Base-by-base conservation (phyloP, 1,140 invertebrate genomes). In the Drosophila lowei region DNA sequence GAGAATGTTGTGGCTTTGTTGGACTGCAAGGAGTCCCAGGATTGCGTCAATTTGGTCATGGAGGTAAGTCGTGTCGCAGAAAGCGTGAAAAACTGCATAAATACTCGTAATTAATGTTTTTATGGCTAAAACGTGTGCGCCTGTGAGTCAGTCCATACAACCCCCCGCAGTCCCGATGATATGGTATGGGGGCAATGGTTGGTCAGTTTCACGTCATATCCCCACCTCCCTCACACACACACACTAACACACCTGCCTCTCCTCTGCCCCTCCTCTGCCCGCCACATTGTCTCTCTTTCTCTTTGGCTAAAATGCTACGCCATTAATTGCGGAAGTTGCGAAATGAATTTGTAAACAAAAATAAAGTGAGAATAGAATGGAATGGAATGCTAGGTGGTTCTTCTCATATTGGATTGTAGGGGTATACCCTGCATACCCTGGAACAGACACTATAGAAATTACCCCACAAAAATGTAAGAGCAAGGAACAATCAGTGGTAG, bases 1-100 rank as follows among this genome's bases (percentile, higher is more conserved):
- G 97, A 99, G 90, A 99, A 99, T 94, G 97, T 99, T 74, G 99
- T 99, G 34, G 97, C 97, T 9, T 94, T 99, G 60, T 93, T 99
- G 86, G 98, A 99, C 93, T 99, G 98, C 92, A 98, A 99, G 93
- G 98, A 99, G 93, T 98, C 97, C 57, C 93, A 95, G 77, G 95
- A 96, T 79, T 96, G 98, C 93, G 98, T 99, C 62, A 99, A 97
- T 93, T 94, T 99, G 72, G 97, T 99, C 79, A 99, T 99, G 98
- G 98, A 98, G 94, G 95, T 96, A 91, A 93, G 94, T 77, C 30
- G 8, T 18, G 2, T 8, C 4, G 30, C 49, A 50, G 44, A 43
- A 30, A 48, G 49, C 30, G 8, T 13, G 54, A 25, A 46, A 59
- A 50, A 46, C 1, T 61, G 57, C 41, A 60, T 72, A 56, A 70